phyloP scores from a whole-genome alignment of 2,888 invertebrate genomes.

The Vanessa cardui region DNA sequence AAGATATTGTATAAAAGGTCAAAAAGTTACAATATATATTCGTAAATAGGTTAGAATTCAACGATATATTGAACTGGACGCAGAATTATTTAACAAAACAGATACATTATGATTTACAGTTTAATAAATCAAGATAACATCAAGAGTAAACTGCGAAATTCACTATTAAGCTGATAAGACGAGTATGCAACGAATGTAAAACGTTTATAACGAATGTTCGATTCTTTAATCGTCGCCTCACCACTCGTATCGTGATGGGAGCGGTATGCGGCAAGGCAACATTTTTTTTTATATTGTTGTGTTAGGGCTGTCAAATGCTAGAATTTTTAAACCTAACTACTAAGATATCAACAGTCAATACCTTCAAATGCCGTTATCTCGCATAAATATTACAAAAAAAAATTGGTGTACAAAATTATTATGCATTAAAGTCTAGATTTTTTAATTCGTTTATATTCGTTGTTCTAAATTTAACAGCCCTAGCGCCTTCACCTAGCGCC shows the following conservation, averaged over 20 bases:
- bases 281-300: slow-evolving; percentile 20
- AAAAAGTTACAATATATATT: too few species aligned
- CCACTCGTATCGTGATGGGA: slow-evolving; percentile 22
- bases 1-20: too few species aligned
- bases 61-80: too few species aligned
- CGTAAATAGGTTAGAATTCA: too few species aligned
- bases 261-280: slow-evolving; percentile 31
- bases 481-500: not conserved
- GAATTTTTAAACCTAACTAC: too few species aligned
- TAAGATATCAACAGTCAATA: too few species aligned
- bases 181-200: slow-evolving; percentile 15
- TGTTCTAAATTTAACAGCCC: not conserved
- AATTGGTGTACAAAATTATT: too few species aligned
- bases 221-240: slow-evolving; percentile 17
- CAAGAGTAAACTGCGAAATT: slow-evolving; percentile 12
- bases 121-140: slow-evolving; percentile 23
- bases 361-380: too few species aligned
- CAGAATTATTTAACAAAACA: too few species aligned
- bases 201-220: slow-evolving; percentile 9
- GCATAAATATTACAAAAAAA: too few species aligned
- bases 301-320: not conserved
- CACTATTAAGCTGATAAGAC: slow-evolving; percentile 1
- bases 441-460: not conserved
- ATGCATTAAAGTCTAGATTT: too few species aligned
- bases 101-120: slow-evolving; percentile 8